A percentile compares a stretch with the other conserved stretches of the same genome.
These are phyloP conservation scores for Diceros bicornis DNA, from an alignment of 2,797 vertebrate genomes.

Conservation along the genomic window DNA sequence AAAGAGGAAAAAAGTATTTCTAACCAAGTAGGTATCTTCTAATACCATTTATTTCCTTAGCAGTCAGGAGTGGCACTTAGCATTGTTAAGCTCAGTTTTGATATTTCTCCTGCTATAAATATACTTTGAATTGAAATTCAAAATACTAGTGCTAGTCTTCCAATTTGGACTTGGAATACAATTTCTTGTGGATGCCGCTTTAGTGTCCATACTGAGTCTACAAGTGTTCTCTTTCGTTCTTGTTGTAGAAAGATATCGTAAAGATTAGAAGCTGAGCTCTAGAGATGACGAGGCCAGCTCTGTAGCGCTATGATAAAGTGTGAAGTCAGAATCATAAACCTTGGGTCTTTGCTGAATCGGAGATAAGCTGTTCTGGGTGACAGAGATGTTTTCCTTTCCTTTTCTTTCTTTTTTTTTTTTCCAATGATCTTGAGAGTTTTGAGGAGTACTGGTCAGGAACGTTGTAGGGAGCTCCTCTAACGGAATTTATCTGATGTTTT, in stretches of 20 bases:
- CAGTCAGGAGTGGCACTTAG: neutral
- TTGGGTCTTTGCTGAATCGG: slow-evolving; percentile 10
- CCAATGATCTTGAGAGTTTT: neutral
- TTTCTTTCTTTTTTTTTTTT: neutral
- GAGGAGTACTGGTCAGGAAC: neutral
- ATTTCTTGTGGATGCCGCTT: neutral
- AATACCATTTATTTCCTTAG: neutral
- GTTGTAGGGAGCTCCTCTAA: neutral
- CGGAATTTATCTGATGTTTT: neutral
- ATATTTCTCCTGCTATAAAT: slow-evolving; percentile 1
- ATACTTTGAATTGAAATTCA: slow-evolving; percentile 46
- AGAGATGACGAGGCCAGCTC: neutral
- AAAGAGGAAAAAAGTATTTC: neutral
- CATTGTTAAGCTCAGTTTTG: slow-evolving; percentile 3
- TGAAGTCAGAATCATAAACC: neutral
- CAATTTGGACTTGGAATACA: neutral
- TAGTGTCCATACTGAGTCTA: neutral
- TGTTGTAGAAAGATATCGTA: neutral
- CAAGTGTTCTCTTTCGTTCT: neutral
- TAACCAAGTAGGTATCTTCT: slow-evolving; percentile 11
- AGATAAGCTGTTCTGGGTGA: neutral
- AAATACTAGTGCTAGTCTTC: slow-evolving; percentile 1
- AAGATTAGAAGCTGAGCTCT: slow-evolving; percentile 39
- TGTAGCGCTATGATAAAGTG: neutral
- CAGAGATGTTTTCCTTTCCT: slow-evolving; percentile 28